Evolutionary conservation across 2,888 invertebrate species (phyloP).

Genomic region (Drosophila quinaria): DNA sequence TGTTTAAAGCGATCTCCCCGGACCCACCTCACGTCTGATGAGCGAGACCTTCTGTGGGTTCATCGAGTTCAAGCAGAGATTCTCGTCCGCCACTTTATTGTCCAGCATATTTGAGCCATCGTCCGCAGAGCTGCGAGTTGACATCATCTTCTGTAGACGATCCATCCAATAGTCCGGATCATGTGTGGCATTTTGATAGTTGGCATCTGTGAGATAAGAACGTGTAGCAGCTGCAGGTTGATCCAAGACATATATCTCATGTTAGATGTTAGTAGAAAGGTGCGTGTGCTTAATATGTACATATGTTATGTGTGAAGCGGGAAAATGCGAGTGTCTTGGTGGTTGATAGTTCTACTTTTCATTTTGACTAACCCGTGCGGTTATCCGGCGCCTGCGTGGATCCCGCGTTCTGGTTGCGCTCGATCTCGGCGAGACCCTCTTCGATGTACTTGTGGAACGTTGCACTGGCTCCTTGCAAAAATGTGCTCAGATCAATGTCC

Average conservation of each 20-base stretch:
- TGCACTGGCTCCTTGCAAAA: slow-evolving; percentile 85
- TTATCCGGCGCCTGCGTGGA: slow-evolving; percentile 61
- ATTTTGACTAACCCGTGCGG: slow-evolving; percentile 64
- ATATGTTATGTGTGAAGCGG: neutral
- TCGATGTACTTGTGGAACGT: slow-evolving; percentile 86
- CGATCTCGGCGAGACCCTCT: slow-evolving; percentile 85
- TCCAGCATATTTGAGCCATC: slow-evolving; percentile 82
- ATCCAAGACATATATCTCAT: slow-evolving; percentile 21
- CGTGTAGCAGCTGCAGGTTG: slow-evolving; percentile 72
- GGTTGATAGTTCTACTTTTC: neutral
- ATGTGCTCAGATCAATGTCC: slow-evolving; percentile 84
- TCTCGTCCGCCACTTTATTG: slow-evolving; percentile 85
- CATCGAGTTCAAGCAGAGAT: slow-evolving; percentile 84
- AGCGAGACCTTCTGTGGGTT: slow-evolving; percentile 84
- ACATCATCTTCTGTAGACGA: slow-evolving; percentile 82
- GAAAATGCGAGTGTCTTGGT: slow-evolving; percentile 8
- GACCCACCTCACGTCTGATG: slow-evolving; percentile 83
- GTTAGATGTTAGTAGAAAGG: slow-evolving; percentile 54
- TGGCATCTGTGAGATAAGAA: slow-evolving; percentile 80
- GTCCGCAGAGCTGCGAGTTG: slow-evolving; percentile 72
- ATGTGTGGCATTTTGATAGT: slow-evolving; percentile 67
- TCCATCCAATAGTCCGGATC: slow-evolving; percentile 86
- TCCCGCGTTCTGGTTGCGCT: slow-evolving; percentile 69
- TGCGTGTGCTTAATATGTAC: slow-evolving; percentile 48
- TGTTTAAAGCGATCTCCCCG: neutral